Conservation (phyloP, 2,888 invertebrate genomes). For the Monoplex corrugatus region DNA sequence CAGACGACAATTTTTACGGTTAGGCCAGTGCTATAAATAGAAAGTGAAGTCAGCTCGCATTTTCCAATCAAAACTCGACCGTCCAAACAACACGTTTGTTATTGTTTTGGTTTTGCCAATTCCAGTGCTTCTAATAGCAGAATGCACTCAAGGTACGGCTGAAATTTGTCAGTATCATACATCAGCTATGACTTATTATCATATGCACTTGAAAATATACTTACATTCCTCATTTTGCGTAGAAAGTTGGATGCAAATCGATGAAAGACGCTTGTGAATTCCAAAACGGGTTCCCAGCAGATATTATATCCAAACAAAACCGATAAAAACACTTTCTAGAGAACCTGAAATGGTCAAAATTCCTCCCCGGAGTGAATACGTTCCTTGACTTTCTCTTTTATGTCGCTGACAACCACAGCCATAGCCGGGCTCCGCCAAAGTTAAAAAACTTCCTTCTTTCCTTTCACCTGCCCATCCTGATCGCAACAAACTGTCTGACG, state of each 20-base stretch:
- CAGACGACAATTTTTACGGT: constrained; percentile 45
- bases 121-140: background rate
- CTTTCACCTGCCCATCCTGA: constrained; percentile 46
- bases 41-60: constrained; percentile 46
- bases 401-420: constrained; percentile 48
- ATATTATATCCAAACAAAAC: constrained; percentile 19
- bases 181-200: background rate
- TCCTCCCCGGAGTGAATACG: constrained; percentile 25
- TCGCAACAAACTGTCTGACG: constrained; percentile 52
- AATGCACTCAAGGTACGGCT: background rate
- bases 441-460: constrained; percentile 7
- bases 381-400: constrained; percentile 43
- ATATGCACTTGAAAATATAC: background rate
- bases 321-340: constrained; percentile 37
- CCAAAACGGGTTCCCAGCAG: constrained; percentile 22
- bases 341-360: constrained; percentile 36
- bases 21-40: constrained; percentile 49
- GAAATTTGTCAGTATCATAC: background rate
- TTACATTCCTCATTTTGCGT: constrained; percentile 55
- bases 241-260: constrained; percentile 22
- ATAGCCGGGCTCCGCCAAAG: constrained; percentile 53
- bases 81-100: constrained; percentile 4
- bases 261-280: background rate
- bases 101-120: constrained; percentile 32
- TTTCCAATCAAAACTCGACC: constrained; percentile 35